Conservation (phyloP, 2,797 vertebrate species). For the Cacajao melanocephalus region DNA sequence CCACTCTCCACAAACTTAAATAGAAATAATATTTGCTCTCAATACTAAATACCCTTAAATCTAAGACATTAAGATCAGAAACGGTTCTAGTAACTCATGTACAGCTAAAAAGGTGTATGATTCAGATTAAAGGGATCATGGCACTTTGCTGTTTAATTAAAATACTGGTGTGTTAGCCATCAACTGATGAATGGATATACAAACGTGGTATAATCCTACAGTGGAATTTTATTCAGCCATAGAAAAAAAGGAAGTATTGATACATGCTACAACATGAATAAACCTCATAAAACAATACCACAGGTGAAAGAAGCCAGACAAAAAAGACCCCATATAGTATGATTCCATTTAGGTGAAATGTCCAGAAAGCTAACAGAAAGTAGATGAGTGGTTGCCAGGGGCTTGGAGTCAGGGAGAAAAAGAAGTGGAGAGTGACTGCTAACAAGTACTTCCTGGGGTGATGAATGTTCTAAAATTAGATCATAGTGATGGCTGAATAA, state of each 20-base stretch:
- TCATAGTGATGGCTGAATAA: neutral
- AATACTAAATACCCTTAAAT: neutral
- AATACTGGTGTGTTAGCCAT: neutral
- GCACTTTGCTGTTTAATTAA: neutral
- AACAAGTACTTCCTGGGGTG: neutral
- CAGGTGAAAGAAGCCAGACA: neutral
- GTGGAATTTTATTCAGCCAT: neutral
- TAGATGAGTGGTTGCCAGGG: neutral
- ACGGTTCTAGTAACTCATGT: neutral
- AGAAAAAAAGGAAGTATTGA: neutral
- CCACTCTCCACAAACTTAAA: neutral
- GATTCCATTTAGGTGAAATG: neutral
- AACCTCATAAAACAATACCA: neutral
- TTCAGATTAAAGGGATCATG: neutral
- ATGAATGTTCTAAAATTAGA: slow-evolving; percentile 1
- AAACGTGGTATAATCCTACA: neutral
- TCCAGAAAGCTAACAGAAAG: neutral
- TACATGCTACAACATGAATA: neutral
- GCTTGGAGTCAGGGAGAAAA: rapidly evolving
- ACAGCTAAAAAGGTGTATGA: neutral
- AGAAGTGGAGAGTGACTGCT: neutral
- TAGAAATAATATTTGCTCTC: neutral
- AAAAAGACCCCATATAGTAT: neutral
- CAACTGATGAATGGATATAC: neutral
- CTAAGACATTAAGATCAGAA: neutral